Base-by-base conservation (phyloP, 2,888 invertebrate genomes). In the Drosophila ezoana region DNA sequence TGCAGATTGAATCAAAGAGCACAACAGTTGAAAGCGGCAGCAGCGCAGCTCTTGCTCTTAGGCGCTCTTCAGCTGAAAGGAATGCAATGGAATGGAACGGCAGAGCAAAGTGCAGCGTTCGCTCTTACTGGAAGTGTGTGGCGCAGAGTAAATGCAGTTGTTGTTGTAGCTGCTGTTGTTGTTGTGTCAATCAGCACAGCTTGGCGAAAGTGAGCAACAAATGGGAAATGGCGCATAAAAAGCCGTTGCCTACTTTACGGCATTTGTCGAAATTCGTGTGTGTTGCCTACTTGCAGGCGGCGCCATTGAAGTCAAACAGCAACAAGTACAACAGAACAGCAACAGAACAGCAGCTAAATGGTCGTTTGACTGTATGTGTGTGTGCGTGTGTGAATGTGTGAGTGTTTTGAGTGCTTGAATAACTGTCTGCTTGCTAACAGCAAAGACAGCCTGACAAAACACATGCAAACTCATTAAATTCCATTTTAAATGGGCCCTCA, bases 111-210 rank as follows among this genome's bases (percentile, higher is more conserved):
- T 65, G 59, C 56, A 67, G 11, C 11, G 16, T 6, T 8, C 14
- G 37, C 84, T 86, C 87, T 84, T 88, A 83, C 61, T 88, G 87
- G 79, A 89, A 84, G 54, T 0, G 10, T 13, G 1, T 13, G 2
- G 5, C 6, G 18, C 53, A 88, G 80, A 80, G 82, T 9, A 40
- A 16, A 3, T 48, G 9, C 60, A 41, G 11, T 28, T 18, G 40
- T 20, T 14, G 44, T 8, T 18, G 13, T 13, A n/a, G n/a, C n/a
- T 43, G 10, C 8, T 28, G 4, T 23, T 62, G 33, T 47, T 58
- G n/a, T 51, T 51, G 45, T n/a, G 49, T 67, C 49, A 58, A 58
- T 40, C 28, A 33, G 40, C 28, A 40, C n/a, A 28, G 51, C 40
- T 66, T 47, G 54, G 54, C 45, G 51, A 28, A 45, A 48, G 45